Evolutionary conservation across 1,140 invertebrate genomes (phyloP), one percentile per base, ranked within the genome.

Genomic region (Drosophila oshimai): DNA sequence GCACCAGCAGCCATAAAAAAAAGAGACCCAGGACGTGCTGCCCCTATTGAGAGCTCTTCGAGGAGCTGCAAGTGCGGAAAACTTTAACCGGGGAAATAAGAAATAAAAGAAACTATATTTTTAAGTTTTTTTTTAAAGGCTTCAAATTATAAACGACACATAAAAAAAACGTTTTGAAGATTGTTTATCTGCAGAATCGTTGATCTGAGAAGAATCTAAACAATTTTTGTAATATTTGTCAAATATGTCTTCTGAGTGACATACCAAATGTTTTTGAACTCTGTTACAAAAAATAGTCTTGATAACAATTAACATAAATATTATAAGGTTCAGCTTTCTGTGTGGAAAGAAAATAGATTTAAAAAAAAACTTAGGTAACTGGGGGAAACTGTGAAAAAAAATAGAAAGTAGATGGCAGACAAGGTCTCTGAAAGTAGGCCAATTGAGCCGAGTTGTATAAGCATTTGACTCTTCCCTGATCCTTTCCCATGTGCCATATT

Each of bases 1-100:
- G 65, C 76, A 74, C 71, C 51, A 80, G 68, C 29, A 72, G 68
- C 67, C 57, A 72, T 72, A 72, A 71, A 71, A 72, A 72, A 73
- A 45, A n/a, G 41, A 34, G 37, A 28, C 39, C 41, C 36, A 17
- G 70, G 58, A 72, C 58, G 70, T 65, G 69, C 42, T 55, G 13
- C 22, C 20, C 37, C 58, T 62, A 62, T 62, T 62, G 55, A 37
- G 33, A 36, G 57, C 22, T 31, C 57, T 62, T 65, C 42, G 26
- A 65, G 57, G 5, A 36, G 28, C n/a, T 28, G 26, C 3, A 18
- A 10, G 13, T 3, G 28, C 22, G 17, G 15, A 37, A 61, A 26
- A 1, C 3, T 10, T 64, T 7, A 39, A 46, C 37, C 6, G 26
- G 4, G n/a, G 12, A 20, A 58, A n/a, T n/a, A n/a, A n/a, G n/a